phyloP scores from a whole-genome alignment of 2,113 vertebrate genomes.

The Scatophagus argus region DNA sequence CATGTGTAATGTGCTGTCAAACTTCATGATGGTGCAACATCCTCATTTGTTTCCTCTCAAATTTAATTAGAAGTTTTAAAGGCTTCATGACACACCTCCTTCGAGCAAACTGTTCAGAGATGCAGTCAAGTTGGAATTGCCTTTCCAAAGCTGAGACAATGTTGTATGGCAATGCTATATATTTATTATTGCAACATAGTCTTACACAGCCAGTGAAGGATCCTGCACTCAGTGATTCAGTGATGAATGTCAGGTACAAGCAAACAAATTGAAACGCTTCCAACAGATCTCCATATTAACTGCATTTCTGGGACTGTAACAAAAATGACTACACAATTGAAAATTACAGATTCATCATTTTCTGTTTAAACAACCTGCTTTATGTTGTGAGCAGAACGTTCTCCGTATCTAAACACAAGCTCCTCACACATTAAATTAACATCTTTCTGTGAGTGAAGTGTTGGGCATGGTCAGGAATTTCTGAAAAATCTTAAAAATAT shows the following conservation, averaged over 20 bases:
- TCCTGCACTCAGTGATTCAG: not conserved
- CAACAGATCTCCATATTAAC: not conserved
- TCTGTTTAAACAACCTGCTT: not conserved
- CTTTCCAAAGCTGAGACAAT: conserved; percentile 1
- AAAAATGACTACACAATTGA: not conserved
- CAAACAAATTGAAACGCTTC: conserved; percentile 14
- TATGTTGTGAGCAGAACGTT: conserved; percentile 81
- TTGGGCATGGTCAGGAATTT: not conserved
- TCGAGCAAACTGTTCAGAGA: conserved; percentile 13
- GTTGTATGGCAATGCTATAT: not conserved
- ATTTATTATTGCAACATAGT: conserved; percentile 4
- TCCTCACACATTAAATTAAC: conserved; percentile 91
- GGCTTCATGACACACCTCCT: conserved; percentile 7
- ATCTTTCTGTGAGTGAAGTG: conserved; percentile 80
- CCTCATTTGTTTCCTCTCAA: conserved; percentile 51
- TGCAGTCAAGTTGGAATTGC: not conserved
- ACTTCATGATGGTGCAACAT: conserved; percentile 31
- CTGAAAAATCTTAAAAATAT: not conserved
- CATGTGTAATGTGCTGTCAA: conserved; percentile 52
- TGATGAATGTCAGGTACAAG: not conserved
- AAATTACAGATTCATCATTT: not conserved
- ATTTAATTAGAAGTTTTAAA: conserved; percentile 56
- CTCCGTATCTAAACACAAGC: conserved; percentile 85
- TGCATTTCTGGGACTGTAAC: not conserved
- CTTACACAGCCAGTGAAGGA: not conserved